Evolutionary conservation across 2,888 invertebrate species (phyloP).

Genomic region (Plutella xylostella): DNA sequence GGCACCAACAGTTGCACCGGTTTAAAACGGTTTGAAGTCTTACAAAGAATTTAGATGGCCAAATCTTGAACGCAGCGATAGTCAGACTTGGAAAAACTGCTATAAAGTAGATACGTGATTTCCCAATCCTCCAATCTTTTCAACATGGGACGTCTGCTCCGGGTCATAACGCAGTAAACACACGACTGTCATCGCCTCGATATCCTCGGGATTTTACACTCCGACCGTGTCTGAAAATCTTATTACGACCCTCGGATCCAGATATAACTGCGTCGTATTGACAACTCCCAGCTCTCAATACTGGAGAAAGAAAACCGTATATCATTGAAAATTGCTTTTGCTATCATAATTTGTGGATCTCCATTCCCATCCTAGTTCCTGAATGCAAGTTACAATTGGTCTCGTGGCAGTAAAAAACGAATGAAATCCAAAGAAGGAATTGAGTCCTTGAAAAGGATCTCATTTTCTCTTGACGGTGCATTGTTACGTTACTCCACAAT

Average conservation of each 20-base stretch:
- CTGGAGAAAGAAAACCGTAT: neutral
- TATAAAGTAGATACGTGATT: conserved; percentile 63
- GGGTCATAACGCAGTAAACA: conserved; percentile 41
- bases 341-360: conserved; percentile 1
- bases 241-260: conserved; percentile 37
- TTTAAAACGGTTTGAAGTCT: too few species aligned
- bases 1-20: too few species aligned
- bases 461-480: conserved; percentile 1
- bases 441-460: conserved; percentile 4
- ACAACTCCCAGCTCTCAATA: conserved; percentile 3
- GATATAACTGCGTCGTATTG: conserved; percentile 7
- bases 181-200: conserved; percentile 48
- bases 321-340: neutral
- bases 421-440: conserved; percentile 4
- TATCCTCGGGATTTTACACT: conserved; percentile 47
- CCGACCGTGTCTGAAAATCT: conserved; percentile 46
- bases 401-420: conserved; percentile 1
- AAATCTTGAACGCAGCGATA: too few species aligned
- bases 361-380: too few species aligned
- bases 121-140: conserved; percentile 52
- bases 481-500: conserved; percentile 1
- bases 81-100: conserved; percentile 29
- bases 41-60: too few species aligned
- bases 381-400: too few species aligned
- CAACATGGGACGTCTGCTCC: conserved; percentile 29